Evolutionary conservation across 2,113 vertebrate species (phyloP), one percentile per base, ranked within the genome.

Genomic region (Corynorhinus townsendii): DNA sequence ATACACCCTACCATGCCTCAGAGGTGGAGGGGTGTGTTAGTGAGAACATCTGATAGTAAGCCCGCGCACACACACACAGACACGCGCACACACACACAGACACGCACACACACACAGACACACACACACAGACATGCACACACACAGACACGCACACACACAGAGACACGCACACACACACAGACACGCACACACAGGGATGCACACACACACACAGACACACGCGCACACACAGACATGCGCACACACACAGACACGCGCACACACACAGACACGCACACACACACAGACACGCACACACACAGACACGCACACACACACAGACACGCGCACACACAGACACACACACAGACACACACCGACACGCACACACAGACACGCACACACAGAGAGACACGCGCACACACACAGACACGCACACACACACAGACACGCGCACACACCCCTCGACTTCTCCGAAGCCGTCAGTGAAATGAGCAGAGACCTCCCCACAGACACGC

Each of bases 11-110:
- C n/a, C 28, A 17, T 45, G 89, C 87, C 40, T 96, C 59, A 15
- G 82, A 91, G 82, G 54, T 54, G 28, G 33, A 96, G 94, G 82
- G 56, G 43, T 54, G 4, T 11, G 30, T 54, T 4, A 79, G 8
- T 75, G 97, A 97, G 97, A 95, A 96, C 86, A 96, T 97, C 96
- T 97, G 96, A 79, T 95, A 92, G 77, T 93, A 96, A 94, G 96
- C n/a, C n/a, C n/a, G n/a, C n/a, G n/a, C n/a, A n/a, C n/a, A n/a
- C n/a, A n/a, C n/a, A n/a, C n/a, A n/a, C n/a, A n/a, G n/a, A 20
- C 59, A 14, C 56, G 19, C 2, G 68, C 43, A 69, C 52, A 84
- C 22, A 40, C 40, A 20, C 59, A n/a, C n/a, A n/a, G n/a, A 14
- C 56, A 15, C 2, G 68, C 43, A 69, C 52, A 84, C 22, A 40